Percentiles rank a stretch among this genome's conserved stretches.
Evolutionary conservation across 2,113 vertebrate species (phyloP).

Genomic region (Anarrhichthys ocellatus): DNA sequence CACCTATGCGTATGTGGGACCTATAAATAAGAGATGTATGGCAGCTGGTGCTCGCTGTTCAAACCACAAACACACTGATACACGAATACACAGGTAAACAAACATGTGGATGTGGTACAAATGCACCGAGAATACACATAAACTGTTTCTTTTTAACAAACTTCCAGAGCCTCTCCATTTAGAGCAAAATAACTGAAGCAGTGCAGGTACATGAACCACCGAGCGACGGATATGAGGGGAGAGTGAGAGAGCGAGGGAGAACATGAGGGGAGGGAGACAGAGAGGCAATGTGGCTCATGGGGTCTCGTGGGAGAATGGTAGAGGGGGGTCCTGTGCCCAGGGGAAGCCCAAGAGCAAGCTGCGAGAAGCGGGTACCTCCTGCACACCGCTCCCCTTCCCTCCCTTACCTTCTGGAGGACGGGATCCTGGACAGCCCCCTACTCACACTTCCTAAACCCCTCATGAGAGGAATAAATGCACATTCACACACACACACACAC

Average conservation of each 20-base stretch:
- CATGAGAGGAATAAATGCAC: constrained; percentile 55
- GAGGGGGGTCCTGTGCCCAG: constrained; percentile 68
- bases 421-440: constrained; percentile 74
- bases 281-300: constrained; percentile 50
- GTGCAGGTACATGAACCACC: constrained; percentile 22
- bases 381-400: constrained; percentile 64
- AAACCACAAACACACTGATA: constrained; percentile 51
- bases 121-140: constrained; percentile 17
- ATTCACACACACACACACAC: constrained; percentile 32
- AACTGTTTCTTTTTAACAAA: not conserved
- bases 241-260: not conserved
- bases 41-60: constrained; percentile 67
- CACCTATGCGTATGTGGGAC: constrained; percentile 51
- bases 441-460: constrained; percentile 71
- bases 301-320: constrained; percentile 34
- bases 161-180: constrained; percentile 3
- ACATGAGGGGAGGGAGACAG: constrained; percentile 38
- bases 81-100: constrained; percentile 50
- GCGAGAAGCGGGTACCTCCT: constrained; percentile 83
- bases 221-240: constrained; percentile 23
- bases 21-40: constrained; percentile 73
- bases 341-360: constrained; percentile 76
- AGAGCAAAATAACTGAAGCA: constrained; percentile 9
- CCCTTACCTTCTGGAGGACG: constrained; percentile 75
- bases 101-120: constrained; percentile 25